Conservation (phyloP, 2,797 vertebrate genomes). For the Borostomias antarcticus region DNA sequence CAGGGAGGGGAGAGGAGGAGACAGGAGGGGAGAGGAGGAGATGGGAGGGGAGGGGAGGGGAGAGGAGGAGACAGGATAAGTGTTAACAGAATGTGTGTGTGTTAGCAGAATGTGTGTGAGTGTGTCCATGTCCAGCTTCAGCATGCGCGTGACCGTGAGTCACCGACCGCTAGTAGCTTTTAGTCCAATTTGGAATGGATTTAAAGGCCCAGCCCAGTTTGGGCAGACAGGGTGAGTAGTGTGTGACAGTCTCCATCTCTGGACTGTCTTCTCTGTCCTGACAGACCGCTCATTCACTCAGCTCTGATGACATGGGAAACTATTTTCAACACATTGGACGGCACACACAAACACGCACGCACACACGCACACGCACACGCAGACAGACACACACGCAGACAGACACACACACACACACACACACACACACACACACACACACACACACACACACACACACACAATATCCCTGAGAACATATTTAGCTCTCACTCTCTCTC, state of each 20-base stretch:
- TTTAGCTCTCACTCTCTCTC: too few species aligned
- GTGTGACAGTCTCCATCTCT: slow-evolving; percentile 2
- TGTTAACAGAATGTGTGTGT: too few species aligned
- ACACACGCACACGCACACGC: slow-evolving; percentile 25
- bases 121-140: background rate
- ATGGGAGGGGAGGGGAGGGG: too few species aligned
- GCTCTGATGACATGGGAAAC: slow-evolving; percentile 49
- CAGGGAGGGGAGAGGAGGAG: background rate
- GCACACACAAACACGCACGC: slow-evolving; percentile 15
- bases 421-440: slow-evolving; percentile 21
- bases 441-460: slow-evolving; percentile 18
- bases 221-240: slow-evolving; percentile 4
- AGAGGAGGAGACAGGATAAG: background rate
- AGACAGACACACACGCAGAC: slow-evolving; percentile 20
- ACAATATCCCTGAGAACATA: slow-evolving; percentile 22
- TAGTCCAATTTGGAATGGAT: background rate
- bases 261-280: background rate
- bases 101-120: background rate
- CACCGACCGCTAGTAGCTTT: background rate
- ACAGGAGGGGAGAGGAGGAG: background rate
- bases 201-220: background rate
- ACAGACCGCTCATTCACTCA: slow-evolving; percentile 30
- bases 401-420: slow-evolving; percentile 22
- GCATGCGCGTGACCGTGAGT: background rate
- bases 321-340: slow-evolving; percentile 19